Evolutionary conservation across 1,140 invertebrate species (phyloP), one percentile per base, ranked within the genome.

Genomic region (Drosophila mojavensis): DNA sequence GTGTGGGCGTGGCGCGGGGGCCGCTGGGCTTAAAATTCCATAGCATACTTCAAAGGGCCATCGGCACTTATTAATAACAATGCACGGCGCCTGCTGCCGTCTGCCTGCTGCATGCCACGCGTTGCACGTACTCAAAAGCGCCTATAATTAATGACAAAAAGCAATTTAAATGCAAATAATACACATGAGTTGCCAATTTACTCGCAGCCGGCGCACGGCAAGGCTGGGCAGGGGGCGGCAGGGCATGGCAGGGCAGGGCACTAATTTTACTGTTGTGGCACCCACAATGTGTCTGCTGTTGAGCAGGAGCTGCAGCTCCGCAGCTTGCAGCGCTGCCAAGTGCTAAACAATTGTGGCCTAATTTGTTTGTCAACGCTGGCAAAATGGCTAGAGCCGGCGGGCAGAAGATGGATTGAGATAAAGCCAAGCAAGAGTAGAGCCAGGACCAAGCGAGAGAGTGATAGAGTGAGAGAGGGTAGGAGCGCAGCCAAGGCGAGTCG

Each of bases 51-150:
- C 45, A 74, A 62, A 67, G 51, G 33, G 64, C 20, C 58, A 51
- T 60, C 24, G 41, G 43, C 68, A 73, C 59, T 73, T 81, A 81
- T 81, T 81, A 81, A 81, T 78, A 81, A 81, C 77, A 81, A 74
- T 74, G 67, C 45, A 60, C 1, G 26, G 3, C 24, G 9, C 28
- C 47, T 56, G 64, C 64, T 48, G 51, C 45, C 30, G 2, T 51
- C 30, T 13, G 20, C 45, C 15, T 5, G 28, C 2, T 30, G 28
- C 28, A 30, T 30, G 28, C 4, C 5, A 30, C 28, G 17, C 28
- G 30, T 10, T 47, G 41, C 70, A 56, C 65, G 59, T 36, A 71
- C 66, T 79, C 60, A 79, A 82, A 76, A 77, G 67, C 67, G 15
- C 48, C 43, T 66, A 83, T 83, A 80, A 83, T 84, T 66, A 79